Evolutionary conservation across 2,888 invertebrate species (phyloP).

Genomic region (Biston stratarius): DNA sequence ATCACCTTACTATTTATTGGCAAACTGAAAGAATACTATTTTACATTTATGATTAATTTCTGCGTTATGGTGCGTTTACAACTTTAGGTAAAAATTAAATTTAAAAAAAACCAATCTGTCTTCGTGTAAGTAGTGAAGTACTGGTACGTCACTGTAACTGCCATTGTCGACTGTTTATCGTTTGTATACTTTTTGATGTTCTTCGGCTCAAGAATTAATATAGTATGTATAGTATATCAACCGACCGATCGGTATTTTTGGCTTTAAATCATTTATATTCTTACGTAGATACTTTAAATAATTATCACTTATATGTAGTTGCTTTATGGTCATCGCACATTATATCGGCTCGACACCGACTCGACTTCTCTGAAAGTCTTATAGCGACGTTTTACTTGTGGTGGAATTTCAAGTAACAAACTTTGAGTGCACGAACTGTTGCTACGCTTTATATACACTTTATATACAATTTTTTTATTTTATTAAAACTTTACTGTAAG

Average conservation of each 20-base stretch:
- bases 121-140: slow-evolving; percentile 11
- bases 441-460: too few relatives aligned
- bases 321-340: slow-evolving; percentile 7
- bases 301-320: slow-evolving; percentile 9
- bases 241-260: slow-evolving; percentile 45
- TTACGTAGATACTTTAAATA: slow-evolving; percentile 47
- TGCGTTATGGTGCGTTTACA: slow-evolving; percentile 5
- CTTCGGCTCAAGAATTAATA: slow-evolving; percentile 55
- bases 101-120: slow-evolving; percentile 2
- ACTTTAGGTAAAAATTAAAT: background rate
- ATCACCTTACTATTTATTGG: too few relatives aligned
- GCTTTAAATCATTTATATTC: slow-evolving; percentile 61
- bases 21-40: too few relatives aligned
- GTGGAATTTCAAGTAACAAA: too few relatives aligned
- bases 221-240: slow-evolving; percentile 38
- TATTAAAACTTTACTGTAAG: too few relatives aligned
- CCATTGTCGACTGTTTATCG: slow-evolving; percentile 63
- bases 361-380: background rate
- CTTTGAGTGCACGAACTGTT: too few relatives aligned
- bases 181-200: slow-evolving; percentile 42
- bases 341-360: background rate
- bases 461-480: too few relatives aligned
- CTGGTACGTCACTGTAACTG: slow-evolving; percentile 56
- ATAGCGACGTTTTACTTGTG: too few relatives aligned
- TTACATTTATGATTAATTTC: too few relatives aligned